phyloP scores from a whole-genome alignment of 2,113 vertebrate genomes.

The Nyctibius bracteatus region DNA sequence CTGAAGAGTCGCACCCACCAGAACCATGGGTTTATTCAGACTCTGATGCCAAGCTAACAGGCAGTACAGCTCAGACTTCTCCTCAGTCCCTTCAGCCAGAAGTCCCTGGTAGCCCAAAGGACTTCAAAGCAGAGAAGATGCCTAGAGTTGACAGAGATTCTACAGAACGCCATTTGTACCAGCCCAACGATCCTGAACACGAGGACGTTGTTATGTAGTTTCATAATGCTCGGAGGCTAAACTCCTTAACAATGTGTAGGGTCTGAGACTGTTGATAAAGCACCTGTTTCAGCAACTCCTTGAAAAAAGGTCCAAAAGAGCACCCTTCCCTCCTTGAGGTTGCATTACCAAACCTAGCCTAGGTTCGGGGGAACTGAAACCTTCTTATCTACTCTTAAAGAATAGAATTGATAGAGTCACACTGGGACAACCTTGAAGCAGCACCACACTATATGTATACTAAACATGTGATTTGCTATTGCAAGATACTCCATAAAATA shows the following conservation, averaged over 20 bases:
- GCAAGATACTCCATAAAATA: neutral
- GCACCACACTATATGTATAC: neutral
- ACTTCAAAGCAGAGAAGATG: neutral
- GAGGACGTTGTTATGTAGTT: accelerated
- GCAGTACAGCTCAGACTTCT: neutral
- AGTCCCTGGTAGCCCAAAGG: neutral
- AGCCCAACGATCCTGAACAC: neutral
- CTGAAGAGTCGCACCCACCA: neutral
- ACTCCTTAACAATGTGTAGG: neutral
- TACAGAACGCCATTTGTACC: neutral
- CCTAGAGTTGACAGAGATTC: neutral
- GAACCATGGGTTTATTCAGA: neutral
- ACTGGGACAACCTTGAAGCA: neutral
- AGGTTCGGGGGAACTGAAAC: neutral
- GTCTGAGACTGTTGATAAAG: neutral
- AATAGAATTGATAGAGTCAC: neutral
- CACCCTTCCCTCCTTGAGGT: neutral
- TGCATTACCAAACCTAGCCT: neutral
- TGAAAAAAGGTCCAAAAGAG: neutral
- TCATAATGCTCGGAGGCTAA: neutral
- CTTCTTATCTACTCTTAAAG: neutral
- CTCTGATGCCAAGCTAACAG: neutral
- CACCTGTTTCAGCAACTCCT: neutral
- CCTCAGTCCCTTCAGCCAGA: neutral
- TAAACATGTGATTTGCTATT: neutral